Conservation (phyloP, 2,888 invertebrate species). For the Eurytoma californica region DNA sequence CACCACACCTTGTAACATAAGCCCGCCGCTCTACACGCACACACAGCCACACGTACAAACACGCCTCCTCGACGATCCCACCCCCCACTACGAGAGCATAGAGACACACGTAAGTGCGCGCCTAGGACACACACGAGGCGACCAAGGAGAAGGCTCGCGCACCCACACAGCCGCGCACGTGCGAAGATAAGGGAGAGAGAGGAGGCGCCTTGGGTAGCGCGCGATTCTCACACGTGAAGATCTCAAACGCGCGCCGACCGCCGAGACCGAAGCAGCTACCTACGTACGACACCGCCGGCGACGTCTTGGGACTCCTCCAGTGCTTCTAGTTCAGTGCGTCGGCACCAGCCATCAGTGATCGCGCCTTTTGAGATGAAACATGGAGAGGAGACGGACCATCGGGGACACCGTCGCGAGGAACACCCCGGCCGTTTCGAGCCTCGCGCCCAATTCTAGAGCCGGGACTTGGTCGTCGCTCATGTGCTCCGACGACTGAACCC, state of each 20-base stretch:
- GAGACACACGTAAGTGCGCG: slow-evolving; percentile 48
- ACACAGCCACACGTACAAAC: slow-evolving; percentile 16
- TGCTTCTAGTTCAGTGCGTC: background rate
- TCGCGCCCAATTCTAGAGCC: background rate
- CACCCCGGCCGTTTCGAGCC: background rate
- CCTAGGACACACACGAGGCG: background rate
- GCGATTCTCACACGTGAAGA: slow-evolving; percentile 36
- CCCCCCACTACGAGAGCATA: slow-evolving; percentile 56
- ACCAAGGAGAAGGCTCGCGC: slow-evolving; percentile 35
- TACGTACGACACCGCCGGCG: background rate
- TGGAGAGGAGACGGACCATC: slow-evolving; percentile 39
- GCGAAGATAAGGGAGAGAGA: slow-evolving; percentile 28
- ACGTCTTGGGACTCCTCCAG: background rate
- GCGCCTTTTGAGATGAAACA: slow-evolving; percentile 29
- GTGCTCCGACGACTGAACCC: background rate
- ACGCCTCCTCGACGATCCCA: slow-evolving; percentile 35
- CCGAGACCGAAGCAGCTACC: slow-evolving; percentile 30
- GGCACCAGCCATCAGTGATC: background rate
- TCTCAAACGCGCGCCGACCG: slow-evolving; percentile 46
- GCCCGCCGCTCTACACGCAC: slow-evolving; percentile 61
- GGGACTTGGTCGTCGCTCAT: background rate
- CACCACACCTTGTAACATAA: slow-evolving; percentile 72
- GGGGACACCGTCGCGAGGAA: background rate
- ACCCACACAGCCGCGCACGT: slow-evolving; percentile 3
- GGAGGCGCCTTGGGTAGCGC: slow-evolving; percentile 5